Evolutionary conservation across 1,140 invertebrate species (phyloP).

Genomic region (Trachymyrmex cornetzi): DNA sequence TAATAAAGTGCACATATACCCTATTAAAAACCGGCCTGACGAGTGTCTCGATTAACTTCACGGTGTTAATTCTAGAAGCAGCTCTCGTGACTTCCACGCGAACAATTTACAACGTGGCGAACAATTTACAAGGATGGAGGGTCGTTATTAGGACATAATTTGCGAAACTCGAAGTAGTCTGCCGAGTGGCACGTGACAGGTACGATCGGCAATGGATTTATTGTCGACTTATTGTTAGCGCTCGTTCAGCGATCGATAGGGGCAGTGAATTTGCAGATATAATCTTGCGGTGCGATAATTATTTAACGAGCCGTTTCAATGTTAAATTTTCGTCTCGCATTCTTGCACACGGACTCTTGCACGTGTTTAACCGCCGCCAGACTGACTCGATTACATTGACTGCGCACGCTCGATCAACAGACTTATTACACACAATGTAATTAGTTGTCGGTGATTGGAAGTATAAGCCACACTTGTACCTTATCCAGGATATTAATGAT

Average conservation of each 20-base stretch:
- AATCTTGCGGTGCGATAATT: slow-evolving; percentile 45
- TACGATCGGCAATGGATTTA: slow-evolving; percentile 36
- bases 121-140: slow-evolving; percentile 29
- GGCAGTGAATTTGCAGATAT: slow-evolving; percentile 3
- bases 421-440: slow-evolving; percentile 43
- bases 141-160: slow-evolving; percentile 43
- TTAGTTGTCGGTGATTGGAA: slow-evolving; percentile 9
- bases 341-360: not conserved
- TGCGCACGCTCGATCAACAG: not conserved
- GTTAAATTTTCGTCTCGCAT: slow-evolving; percentile 3
- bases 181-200: not conserved
- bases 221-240: slow-evolving; percentile 47
- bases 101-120: slow-evolving; percentile 24
- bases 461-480: slow-evolving; percentile 16
- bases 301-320: slow-evolving; percentile 42
- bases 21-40: slow-evolving; percentile 16
- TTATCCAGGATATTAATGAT: slow-evolving; percentile 52
- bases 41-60: slow-evolving; percentile 37
- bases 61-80: slow-evolving; percentile 4
- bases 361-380: not conserved
- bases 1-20: slow-evolving; percentile 13
- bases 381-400: not conserved
- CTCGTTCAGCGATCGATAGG: slow-evolving; percentile 31
- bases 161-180: slow-evolving; percentile 31
- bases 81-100: not conserved